Evolutionary conservation across 2,888 invertebrate genomes (phyloP).

Genomic region (Archaeoteleia sp.): DNA sequence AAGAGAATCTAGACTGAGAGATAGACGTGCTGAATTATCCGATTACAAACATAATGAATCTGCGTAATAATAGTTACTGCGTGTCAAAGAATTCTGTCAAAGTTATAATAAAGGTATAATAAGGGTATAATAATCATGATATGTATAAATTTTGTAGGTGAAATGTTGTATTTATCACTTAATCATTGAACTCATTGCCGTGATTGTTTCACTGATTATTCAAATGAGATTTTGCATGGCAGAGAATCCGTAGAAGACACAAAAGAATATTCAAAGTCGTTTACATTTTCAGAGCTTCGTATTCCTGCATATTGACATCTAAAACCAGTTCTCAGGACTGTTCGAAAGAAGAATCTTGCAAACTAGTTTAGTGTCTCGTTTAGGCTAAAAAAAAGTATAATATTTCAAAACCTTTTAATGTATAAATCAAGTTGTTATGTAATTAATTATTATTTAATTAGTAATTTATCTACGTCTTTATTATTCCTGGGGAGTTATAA

Average conservation of each 20-base stretch:
- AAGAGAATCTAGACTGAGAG: slow-evolving; percentile 37
- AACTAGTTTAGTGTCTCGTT: slow-evolving; percentile 24
- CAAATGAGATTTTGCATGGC: slow-evolving; percentile 32
- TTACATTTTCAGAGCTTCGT: slow-evolving; percentile 39
- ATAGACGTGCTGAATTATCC: slow-evolving; percentile 48
- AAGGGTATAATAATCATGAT: no score
- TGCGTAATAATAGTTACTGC: slow-evolving; percentile 44
- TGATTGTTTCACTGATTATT: slow-evolving; percentile 45
- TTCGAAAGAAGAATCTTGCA: slow-evolving; percentile 38
- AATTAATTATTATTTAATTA: no score
- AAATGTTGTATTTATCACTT: slow-evolving; percentile 24
- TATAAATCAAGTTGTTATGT: slow-evolving; percentile 38
- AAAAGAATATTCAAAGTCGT: slow-evolving; percentile 18
- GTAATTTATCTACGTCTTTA: no score
- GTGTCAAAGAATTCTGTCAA: slow-evolving; percentile 39
- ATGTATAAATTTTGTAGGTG: slow-evolving; percentile 34
- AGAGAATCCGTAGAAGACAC: no score
- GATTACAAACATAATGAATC: slow-evolving; percentile 48
- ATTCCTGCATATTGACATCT: slow-evolving; percentile 35
- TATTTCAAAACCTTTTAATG: slow-evolving; percentile 33
- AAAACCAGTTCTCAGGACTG: slow-evolving; percentile 37
- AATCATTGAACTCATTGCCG: background rate
- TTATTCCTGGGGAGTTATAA: no score
- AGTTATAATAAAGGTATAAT: slow-evolving; percentile 7
- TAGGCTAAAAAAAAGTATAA: slow-evolving; percentile 32